Conservation (phyloP, 2,888 invertebrate species). For the Ecdyonurus torrentis region DNA sequence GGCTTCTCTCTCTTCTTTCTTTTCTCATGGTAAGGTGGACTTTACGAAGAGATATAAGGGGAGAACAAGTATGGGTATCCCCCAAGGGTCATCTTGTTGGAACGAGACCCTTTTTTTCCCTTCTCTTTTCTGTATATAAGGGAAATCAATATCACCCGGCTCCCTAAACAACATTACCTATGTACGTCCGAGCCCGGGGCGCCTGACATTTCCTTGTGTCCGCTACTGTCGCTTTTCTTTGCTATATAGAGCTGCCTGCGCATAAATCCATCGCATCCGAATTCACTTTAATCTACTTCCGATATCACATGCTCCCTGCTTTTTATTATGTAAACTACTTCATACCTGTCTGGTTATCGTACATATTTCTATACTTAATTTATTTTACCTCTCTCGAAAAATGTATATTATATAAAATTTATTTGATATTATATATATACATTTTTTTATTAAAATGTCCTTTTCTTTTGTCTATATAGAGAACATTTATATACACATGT, state of each 20-base stretch:
- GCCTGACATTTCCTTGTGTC: background rate
- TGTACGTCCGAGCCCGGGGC: too few relatives aligned
- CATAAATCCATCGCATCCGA: background rate
- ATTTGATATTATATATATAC: too few relatives aligned
- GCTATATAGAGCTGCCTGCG: background rate
- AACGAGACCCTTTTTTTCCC: background rate
- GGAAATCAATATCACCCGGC: background rate
- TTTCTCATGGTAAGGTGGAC: background rate
- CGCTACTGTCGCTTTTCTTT: background rate
- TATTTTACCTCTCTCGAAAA: too few relatives aligned
- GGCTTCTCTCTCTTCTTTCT: background rate
- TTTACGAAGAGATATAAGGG: background rate
- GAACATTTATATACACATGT: too few relatives aligned
- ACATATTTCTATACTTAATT: too few relatives aligned
- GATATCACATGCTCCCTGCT: too few relatives aligned
- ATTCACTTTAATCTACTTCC: background rate
- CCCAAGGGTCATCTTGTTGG: background rate
- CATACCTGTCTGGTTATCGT: too few relatives aligned
- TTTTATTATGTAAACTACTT: too few relatives aligned
- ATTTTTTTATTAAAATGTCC: too few relatives aligned
- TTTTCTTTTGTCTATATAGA: too few relatives aligned
- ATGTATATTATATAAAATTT: too few relatives aligned
- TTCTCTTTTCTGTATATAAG: too few relatives aligned
- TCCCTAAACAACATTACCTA: background rate
- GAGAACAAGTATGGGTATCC: background rate